Conservation (phyloP, 2,113 vertebrate genomes). For the Martes martes region DNA sequence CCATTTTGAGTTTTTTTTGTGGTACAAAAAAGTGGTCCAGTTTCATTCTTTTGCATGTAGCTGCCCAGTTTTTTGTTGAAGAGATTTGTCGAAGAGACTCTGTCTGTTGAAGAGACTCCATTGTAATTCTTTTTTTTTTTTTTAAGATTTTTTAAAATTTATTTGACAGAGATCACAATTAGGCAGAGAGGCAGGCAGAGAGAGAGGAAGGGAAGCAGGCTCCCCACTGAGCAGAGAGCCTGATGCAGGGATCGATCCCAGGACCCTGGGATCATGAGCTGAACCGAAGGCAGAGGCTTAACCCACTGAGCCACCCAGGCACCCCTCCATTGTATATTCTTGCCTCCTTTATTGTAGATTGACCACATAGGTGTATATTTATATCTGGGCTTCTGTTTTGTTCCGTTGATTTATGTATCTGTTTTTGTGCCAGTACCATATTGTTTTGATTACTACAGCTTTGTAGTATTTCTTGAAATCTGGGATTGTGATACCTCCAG, state of each 20-base stretch:
- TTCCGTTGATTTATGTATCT: background rate
- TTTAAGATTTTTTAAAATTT: no score
- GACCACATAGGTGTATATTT: background rate
- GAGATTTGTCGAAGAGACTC: background rate
- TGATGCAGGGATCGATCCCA: no score
- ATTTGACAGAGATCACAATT: no score
- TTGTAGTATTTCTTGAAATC: background rate
- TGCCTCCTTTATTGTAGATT: background rate
- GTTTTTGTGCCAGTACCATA: background rate
- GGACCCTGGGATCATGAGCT: no score
- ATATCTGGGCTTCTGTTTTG: background rate
- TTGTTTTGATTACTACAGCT: background rate
- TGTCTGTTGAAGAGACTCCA: background rate
- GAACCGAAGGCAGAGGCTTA: no score
- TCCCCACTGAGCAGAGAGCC: no score
- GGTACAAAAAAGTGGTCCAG: background rate
- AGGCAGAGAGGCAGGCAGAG: no score
- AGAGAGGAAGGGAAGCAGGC: no score
- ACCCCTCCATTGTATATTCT: background rate
- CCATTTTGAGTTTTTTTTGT: background rate
- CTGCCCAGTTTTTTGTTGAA: background rate
- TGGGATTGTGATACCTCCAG: background rate
- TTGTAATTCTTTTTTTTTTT: background rate
- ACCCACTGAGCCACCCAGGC: no score
- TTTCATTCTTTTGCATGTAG: background rate